phyloP scores from a whole-genome alignment of 1,140 invertebrate species.

The Aphis craccivora region DNA sequence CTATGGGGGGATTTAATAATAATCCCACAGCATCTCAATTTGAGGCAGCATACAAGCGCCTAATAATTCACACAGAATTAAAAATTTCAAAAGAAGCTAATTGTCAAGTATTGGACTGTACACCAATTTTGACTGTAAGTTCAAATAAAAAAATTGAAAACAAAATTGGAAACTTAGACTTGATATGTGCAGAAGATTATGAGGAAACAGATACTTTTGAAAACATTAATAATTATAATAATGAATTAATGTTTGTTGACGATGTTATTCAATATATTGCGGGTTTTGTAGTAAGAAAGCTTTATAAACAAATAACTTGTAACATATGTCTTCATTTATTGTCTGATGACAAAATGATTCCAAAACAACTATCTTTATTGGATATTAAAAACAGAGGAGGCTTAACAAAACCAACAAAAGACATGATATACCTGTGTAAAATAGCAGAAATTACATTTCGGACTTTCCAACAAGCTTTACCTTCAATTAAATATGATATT shows the following conservation, averaged over 20 bases:
- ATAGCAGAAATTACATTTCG: background rate
- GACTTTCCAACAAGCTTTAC: background rate
- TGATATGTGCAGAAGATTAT: background rate
- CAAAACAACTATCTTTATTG: background rate
- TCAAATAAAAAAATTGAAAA: background rate
- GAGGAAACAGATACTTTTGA: background rate
- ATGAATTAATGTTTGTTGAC: background rate
- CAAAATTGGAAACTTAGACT: background rate
- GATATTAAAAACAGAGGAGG: conserved; percentile 17
- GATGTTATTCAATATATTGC: conserved; percentile 7
- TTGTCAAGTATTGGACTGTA: background rate
- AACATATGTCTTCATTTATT: background rate
- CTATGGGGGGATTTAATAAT: background rate
- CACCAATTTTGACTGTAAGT: background rate
- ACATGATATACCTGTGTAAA: background rate
- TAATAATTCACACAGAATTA: background rate
- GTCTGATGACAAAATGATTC: background rate
- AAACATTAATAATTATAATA: background rate
- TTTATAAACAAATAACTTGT: background rate
- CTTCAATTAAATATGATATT: background rate
- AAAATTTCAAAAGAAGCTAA: background rate
- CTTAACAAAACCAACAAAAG: background rate
- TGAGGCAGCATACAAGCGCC: background rate
- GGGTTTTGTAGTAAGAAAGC: background rate
- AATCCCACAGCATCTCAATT: background rate